Percentiles rank a stretch among this genome's conserved stretches.
Conservation (phyloP, 2,888 invertebrate species). For the Dimorphilus gyrociliatus region DNA sequence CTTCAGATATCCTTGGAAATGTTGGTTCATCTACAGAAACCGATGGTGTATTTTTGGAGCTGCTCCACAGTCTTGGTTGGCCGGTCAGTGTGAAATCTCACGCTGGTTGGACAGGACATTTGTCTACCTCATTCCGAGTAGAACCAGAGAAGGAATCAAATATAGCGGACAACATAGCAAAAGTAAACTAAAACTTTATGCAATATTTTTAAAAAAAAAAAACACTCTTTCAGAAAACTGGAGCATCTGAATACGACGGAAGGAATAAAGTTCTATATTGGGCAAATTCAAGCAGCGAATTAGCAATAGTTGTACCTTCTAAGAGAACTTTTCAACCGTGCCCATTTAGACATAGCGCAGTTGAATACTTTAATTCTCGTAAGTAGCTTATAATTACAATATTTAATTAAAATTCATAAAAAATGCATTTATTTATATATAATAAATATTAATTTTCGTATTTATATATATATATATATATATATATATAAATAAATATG, state of each 20-base stretch:
- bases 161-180: neutral
- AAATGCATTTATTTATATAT: too few relatives aligned
- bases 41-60: slow-evolving; percentile 46
- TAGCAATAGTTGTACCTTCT: slow-evolving; percentile 77
- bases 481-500: too few relatives aligned
- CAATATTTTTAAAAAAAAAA: too few relatives aligned
- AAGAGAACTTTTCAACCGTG: slow-evolving; percentile 16
- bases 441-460: too few relatives aligned
- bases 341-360: slow-evolving; percentile 7
- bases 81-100: slow-evolving; percentile 67
- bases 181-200: neutral
- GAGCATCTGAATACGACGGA: slow-evolving; percentile 63
- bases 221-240: too few relatives aligned
- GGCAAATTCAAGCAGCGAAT: slow-evolving; percentile 83
- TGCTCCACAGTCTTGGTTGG: slow-evolving; percentile 62
- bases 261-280: slow-evolving; percentile 72
- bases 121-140: slow-evolving; percentile 44
- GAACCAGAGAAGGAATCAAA: slow-evolving; percentile 5
- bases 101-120: slow-evolving; percentile 85
- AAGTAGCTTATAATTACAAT: too few relatives aligned
- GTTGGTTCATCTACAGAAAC: too few relatives aligned
- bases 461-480: too few relatives aligned
- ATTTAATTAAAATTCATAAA: too few relatives aligned
- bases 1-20: slow-evolving; percentile 64
- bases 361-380: too few relatives aligned